Percentiles rank a stretch among this genome's conserved stretches.
phyloP scores from a whole-genome alignment of 2,113 vertebrate species.

The Aegotheles bennettii region DNA sequence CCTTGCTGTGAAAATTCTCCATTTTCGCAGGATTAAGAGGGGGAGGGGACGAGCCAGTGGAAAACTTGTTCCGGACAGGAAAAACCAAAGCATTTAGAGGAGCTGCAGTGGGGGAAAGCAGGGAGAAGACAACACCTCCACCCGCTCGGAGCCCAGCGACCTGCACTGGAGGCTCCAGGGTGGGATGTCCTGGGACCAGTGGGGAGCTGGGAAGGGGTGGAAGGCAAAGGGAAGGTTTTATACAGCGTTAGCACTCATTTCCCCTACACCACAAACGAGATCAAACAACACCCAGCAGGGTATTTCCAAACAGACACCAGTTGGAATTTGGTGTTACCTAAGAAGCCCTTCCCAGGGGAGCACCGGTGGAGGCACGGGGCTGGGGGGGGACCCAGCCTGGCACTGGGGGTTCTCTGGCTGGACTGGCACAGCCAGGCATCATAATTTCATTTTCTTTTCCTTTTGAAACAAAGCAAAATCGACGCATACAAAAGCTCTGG shows the following conservation, averaged over 20 bases:
- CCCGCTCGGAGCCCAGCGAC: background rate
- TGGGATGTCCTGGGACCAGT: accelerated
- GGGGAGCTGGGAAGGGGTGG: background rate
- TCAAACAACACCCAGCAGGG: background rate
- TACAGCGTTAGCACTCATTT: background rate
- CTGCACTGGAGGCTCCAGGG: background rate
- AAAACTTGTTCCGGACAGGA: slow-evolving; percentile 63
- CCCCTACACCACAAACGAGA: background rate
- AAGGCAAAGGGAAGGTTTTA: background rate
- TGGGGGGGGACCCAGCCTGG: accelerated
- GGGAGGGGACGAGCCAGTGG: background rate
- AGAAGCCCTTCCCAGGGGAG: background rate
- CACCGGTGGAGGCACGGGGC: accelerated
- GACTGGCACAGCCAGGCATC: background rate
- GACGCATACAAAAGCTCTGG: background rate
- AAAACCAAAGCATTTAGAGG: slow-evolving; percentile 14
- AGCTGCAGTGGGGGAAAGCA: background rate
- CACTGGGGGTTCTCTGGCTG: background rate
- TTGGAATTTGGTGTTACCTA: background rate
- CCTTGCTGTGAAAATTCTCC: background rate
- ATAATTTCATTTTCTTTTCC: background rate
- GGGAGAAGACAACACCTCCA: background rate
- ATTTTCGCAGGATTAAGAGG: slow-evolving; percentile 32
- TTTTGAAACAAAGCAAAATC: background rate
- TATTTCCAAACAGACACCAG: background rate